Base-by-base conservation (phyloP, 2,888 invertebrate species). In the Teleiodes luculella region DNA sequence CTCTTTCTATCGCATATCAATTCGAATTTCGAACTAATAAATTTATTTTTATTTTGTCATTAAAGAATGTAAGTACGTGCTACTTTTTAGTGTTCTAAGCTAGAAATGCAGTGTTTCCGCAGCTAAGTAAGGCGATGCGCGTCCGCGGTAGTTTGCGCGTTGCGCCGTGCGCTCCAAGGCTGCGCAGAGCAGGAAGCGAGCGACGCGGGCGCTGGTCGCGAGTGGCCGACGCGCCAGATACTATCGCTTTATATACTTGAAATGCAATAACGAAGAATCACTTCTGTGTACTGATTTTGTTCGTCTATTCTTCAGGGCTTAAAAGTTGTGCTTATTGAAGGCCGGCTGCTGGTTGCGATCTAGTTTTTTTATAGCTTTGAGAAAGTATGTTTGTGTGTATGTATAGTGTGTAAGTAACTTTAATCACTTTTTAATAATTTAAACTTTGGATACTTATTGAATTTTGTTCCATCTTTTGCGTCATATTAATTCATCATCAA, bases 151-250 rank as follows among this genome's bases (percentile, higher is more conserved):
- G 18, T 39, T 24, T 28, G 30, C 4, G 11, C 13, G 28, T 47
- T 43, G 20, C 11, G 13, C 37, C 16, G 7, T 37, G 37, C 43
- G 43, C 43, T 5, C 7, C 47, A 47, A 47, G 47, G 47, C 33
- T 47, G 49, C 39, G 39, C 39, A 24, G 48, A 41, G 48, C 43
- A 50, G 54, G 55, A 55, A 55, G 39, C 50, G 36, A 28, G 8
- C 18, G 46, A 37, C 50, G 55, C 55, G 46, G 46, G 51, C 55
- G 51, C 45, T 24, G 14, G 37, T 10, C 24, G 46, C 46, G 39
- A 55, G 24, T 55, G 55, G 45, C 35, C 45, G 36, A n/a, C 2
- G 1, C 11, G 20, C 2, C n/a, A 33, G 48, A 35, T 31, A 35
- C n/a, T 35, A 13, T 35, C 48, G 35, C 14, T 35, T 48, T 48